Evolutionary conservation across 2,113 vertebrate genomes (phyloP).

Genomic region (Morone saxatilis): DNA sequence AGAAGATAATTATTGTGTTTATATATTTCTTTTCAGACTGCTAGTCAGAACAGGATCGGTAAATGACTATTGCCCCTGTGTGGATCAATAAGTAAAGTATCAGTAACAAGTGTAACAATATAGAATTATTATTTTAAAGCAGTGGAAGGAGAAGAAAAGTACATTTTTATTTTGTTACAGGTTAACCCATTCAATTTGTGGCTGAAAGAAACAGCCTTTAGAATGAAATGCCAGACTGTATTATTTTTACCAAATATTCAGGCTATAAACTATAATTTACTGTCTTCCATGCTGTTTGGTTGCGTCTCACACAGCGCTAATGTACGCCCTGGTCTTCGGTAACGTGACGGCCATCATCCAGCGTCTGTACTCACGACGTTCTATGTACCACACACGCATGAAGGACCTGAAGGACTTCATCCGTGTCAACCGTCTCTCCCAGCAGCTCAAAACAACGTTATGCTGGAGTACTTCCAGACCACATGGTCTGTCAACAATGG

Average conservation of each 20-base stretch:
- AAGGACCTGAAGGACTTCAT: constrained; percentile 98
- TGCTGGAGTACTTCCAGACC: constrained; percentile 98
- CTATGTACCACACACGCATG: constrained; percentile 96
- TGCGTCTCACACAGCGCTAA: constrained; percentile 85
- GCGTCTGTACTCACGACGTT: constrained; percentile 96
- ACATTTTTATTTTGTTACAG: not conserved
- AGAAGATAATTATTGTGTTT: constrained; percentile 6
- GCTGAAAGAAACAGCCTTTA: not conserved
- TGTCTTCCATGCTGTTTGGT: not conserved
- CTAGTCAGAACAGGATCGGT: not conserved
- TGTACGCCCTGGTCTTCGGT: constrained; percentile 96
- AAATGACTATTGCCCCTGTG: not conserved
- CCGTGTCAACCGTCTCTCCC: constrained; percentile 91
- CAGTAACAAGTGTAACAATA: not conserved
- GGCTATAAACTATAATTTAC: not conserved
- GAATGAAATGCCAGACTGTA: not conserved
- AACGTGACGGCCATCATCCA: constrained; percentile 98
- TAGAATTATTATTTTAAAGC: not conserved
- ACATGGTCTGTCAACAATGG: constrained; percentile 98
- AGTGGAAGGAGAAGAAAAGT: not conserved
- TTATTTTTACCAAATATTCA: constrained; percentile 1
- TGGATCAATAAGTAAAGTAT: constrained; percentile 18
- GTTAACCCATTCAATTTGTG: not conserved
- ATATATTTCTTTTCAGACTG: constrained; percentile 6
- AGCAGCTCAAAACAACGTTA: constrained; percentile 95